Percentiles rank a stretch among this genome's conserved stretches.
Conservation (phyloP, 2,888 invertebrate species). For the Acrobasis consociella region DNA sequence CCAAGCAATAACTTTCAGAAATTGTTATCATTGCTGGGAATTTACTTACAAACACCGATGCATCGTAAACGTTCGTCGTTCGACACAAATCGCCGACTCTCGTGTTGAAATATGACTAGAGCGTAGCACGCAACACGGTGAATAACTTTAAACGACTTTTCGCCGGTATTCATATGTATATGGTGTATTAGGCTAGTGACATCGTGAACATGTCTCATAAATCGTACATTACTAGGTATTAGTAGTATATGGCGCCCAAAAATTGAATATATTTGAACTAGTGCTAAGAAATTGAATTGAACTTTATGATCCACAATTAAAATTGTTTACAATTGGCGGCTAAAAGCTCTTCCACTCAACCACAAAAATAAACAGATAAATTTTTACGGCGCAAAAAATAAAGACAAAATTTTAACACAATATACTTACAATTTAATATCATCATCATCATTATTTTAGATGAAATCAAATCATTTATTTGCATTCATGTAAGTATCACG, state of each 20-base stretch:
- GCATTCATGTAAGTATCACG: no score
- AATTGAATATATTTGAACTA: no score
- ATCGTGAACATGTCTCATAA: neutral
- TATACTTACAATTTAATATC: no score
- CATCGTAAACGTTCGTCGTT: conserved; percentile 25
- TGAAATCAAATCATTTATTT: no score
- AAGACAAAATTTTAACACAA: no score
- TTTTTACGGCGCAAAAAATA: no score
- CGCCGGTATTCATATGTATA: neutral
- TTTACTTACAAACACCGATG: conserved; percentile 23
- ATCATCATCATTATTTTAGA: no score
- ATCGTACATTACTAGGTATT: neutral
- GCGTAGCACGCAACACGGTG: conserved; percentile 26
- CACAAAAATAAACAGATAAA: no score
- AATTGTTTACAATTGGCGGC: no score
- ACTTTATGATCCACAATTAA: no score
- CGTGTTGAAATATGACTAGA: conserved; percentile 25
- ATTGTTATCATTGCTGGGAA: conserved; percentile 19
- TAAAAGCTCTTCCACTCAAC: no score
- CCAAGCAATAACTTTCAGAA: neutral
- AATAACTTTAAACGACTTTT: conserved; percentile 23
- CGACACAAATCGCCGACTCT: conserved; percentile 24
- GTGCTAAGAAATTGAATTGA: no score
- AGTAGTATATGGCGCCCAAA: neutral
- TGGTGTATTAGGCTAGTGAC: conserved; percentile 1